Conservation (phyloP, 2,888 invertebrate genomes). For the Heliconius erato region DNA sequence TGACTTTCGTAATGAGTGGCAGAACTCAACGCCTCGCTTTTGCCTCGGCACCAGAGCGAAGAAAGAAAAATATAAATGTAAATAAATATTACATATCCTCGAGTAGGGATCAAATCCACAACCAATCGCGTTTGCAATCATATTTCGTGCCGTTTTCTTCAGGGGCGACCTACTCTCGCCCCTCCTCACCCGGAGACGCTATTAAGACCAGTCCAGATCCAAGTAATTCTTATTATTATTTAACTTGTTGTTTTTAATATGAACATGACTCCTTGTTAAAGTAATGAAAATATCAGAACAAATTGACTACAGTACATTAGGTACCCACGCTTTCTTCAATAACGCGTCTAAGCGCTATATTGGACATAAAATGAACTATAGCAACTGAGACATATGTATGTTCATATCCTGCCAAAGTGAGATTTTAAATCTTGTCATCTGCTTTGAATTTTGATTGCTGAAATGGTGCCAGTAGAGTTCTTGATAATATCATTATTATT, state of each 20-base stretch:
- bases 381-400: background rate
- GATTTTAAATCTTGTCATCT: conserved; percentile 10
- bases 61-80: too few relatives aligned
- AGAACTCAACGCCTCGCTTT: too few relatives aligned
- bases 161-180: too few relatives aligned
- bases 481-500: background rate
- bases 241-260: background rate
- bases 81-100: too few relatives aligned
- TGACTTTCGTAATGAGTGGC: too few relatives aligned
- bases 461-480: conserved; percentile 22
- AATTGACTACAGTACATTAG: background rate
- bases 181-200: too few relatives aligned
- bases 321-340: background rate
- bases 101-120: too few relatives aligned
- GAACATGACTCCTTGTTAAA: background rate
- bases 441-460: conserved; percentile 6
- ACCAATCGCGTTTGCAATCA: too few relatives aligned
- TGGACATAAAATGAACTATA: background rate
- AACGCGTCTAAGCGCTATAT: background rate
- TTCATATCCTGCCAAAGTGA: background rate
- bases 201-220: too few relatives aligned
- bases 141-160: too few relatives aligned
- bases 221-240: too few relatives aligned
- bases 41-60: too few relatives aligned
- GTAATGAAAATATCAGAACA: background rate